A percentile compares a stretch with the other conserved stretches of the same genome.
Evolutionary conservation across 2,797 vertebrate species (phyloP).

Genomic region (Poecilia gillii): DNA sequence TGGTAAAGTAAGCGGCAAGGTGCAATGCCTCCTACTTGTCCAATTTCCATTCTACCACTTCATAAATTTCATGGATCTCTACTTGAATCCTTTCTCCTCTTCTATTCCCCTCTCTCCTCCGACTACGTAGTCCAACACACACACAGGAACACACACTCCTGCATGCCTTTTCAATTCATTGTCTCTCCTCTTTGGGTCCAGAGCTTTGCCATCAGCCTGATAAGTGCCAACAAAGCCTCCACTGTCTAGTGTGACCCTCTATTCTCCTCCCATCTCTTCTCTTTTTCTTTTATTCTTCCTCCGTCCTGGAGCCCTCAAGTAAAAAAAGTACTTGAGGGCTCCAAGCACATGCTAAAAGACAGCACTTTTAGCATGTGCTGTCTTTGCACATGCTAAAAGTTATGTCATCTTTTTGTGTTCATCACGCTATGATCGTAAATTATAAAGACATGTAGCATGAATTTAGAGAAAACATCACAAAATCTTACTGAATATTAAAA

Average conservation of each 20-base stretch:
- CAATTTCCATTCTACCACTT: conserved; percentile 8
- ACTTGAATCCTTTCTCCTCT: conserved; percentile 39
- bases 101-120: conserved; percentile 33
- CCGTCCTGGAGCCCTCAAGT: conserved; percentile 84
- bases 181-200: conserved; percentile 60
- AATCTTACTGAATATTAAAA: neutral
- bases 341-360: too few species aligned
- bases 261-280: conserved; percentile 51
- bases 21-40: conserved; percentile 14
- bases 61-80: conserved; percentile 31
- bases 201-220: conserved; percentile 76
- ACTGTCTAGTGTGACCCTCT: conserved; percentile 82
- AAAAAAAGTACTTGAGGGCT: conserved; percentile 22
- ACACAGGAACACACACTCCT: conserved; percentile 44
- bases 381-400: conserved; percentile 30
- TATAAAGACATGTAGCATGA: neutral
- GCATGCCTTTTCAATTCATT: conserved; percentile 60
- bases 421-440: neutral
- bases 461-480: neutral
- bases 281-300: conserved; percentile 57
- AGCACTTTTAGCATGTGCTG: too few species aligned
- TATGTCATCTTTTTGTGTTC: conserved; percentile 48
- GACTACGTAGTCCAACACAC: conserved; percentile 30
- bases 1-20: conserved; percentile 67
- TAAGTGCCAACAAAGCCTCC: conserved; percentile 94